Base-by-base conservation (phyloP, 2,113 vertebrate species). In the Taurulus bubalis region DNA sequence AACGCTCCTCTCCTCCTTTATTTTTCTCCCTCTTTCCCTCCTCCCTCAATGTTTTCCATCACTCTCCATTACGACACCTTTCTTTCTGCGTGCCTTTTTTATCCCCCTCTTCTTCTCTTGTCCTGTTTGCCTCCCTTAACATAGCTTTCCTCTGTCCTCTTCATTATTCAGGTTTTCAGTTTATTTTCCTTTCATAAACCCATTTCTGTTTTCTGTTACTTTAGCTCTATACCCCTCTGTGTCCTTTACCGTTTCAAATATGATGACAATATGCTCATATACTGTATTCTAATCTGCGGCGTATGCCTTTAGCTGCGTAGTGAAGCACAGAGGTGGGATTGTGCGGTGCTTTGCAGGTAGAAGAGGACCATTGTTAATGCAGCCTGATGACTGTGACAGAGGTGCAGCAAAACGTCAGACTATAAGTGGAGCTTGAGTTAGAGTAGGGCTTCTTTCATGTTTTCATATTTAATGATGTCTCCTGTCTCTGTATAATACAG, bases 391-490 rank as follows among this genome's bases (percentile, higher is more conserved):
- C 65, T 24, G 45, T 80, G 47, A 68, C 45, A 65, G 16, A 88
- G 49, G 75, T 79, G 36, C 26, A 64, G 71, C 63, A 71, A 71
- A 83, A 77, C 0, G 8, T 45, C 22, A 59, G 36, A 67, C 51
- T 55, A 53, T 22, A 67, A 71, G 56, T 62, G 14, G 30, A 40
- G n/a, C 32, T 77, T 67, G 36, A 63, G 42, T 62, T 53, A 60
- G 34, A 79, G 16, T 18, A 6, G 53, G 60, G 45, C 51, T 32
- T 67, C 65, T 47, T 56, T 71, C 8, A 32, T 45, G 36, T 72
- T 69, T 77, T 87, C 74, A 55, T 87, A 71, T 81, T 77, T 77
- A 72, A 79, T 78, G 60, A 55, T 36, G 22, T 36, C 38, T 64
- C n/a, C 26, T 67, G 49, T 49, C 40, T 77, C 69, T 66, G 60